Evolutionary conservation across 37 sponge, comb jelly and placozoan species (phyloP).

Genomic region (Lycopodina hypogea): DNA sequence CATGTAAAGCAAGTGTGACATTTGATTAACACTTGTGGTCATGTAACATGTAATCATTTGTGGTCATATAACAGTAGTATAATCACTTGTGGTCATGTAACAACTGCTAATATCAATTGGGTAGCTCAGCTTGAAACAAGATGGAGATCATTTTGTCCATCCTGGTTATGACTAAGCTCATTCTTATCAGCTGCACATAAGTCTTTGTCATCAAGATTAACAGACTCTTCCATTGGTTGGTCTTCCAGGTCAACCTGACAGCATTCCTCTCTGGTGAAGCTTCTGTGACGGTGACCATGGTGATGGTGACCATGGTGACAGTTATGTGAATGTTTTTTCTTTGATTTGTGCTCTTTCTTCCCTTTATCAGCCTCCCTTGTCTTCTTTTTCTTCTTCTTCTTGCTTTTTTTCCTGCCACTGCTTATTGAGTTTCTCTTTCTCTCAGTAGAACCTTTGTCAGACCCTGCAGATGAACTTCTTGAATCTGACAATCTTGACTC

Average conservation of each 20-base stretch:
- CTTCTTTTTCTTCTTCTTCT: neutral
- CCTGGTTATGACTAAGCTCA: too few relatives aligned
- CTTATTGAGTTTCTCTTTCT: neutral
- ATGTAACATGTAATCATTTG: too few relatives aligned
- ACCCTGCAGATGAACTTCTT: neutral
- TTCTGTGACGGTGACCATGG: too few relatives aligned
- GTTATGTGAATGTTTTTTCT: conserved; percentile 24
- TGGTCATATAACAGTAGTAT: too few relatives aligned
- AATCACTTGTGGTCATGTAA: too few relatives aligned
- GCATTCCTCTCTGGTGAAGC: neutral
- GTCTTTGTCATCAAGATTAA: too few relatives aligned
- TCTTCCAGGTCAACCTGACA: neutral
- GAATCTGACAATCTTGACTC: neutral
- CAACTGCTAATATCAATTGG: too few relatives aligned
- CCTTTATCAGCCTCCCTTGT: neutral
- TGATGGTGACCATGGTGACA: neutral
- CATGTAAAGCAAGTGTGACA: too few relatives aligned
- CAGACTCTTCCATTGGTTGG: neutral
- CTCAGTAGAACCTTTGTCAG: neutral
- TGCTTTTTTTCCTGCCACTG: neutral
- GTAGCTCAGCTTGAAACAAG: too few relatives aligned
- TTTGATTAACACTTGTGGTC: too few relatives aligned
- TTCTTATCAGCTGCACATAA: too few relatives aligned
- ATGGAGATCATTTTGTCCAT: too few relatives aligned
- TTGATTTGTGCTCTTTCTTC: conserved; percentile 10